A percentile compares a stretch with the other conserved stretches of the same genome.
Conservation (phyloP, 1,140 invertebrate species). For the Drosophila nikananu region DNA sequence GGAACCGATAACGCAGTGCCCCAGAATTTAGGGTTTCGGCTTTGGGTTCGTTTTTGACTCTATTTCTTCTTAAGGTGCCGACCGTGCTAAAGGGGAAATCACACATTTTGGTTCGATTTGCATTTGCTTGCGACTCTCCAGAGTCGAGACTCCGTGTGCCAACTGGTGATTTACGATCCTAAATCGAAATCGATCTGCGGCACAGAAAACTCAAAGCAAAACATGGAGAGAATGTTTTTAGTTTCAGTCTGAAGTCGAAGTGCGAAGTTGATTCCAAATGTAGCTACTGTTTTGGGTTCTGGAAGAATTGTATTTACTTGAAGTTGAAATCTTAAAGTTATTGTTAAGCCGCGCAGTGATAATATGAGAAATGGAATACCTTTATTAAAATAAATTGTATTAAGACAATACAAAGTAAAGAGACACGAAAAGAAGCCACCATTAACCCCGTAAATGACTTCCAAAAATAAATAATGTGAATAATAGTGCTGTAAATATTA, state of each 20-base stretch:
- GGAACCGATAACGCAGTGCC: slow-evolving; percentile 60
- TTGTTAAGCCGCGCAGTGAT: too few species aligned
- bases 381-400: not conserved
- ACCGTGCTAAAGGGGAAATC: slow-evolving; percentile 64
- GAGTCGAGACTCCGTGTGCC: not conserved
- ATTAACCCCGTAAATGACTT: too few species aligned
- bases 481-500: too few species aligned
- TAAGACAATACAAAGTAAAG: not conserved
- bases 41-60: not conserved
- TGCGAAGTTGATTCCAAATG: slow-evolving; percentile 28
- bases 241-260: slow-evolving; percentile 19
- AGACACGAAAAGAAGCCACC: too few species aligned
- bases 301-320: too few species aligned
- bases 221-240: slow-evolving; percentile 12
- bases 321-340: not conserved
- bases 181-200: slow-evolving; percentile 20
- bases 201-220: not conserved
- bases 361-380: not conserved
- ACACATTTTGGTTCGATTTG: slow-evolving; percentile 79
- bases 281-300: slow-evolving; percentile 42
- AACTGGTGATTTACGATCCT: slow-evolving; percentile 57
- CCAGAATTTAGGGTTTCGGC: slow-evolving; percentile 51
- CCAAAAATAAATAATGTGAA: too few species aligned
- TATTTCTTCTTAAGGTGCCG: slow-evolving; percentile 57
- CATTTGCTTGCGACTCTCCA: slow-evolving; percentile 69